Base-by-base conservation (phyloP, 1,140 invertebrate genomes). In the Pinna nobilis region DNA sequence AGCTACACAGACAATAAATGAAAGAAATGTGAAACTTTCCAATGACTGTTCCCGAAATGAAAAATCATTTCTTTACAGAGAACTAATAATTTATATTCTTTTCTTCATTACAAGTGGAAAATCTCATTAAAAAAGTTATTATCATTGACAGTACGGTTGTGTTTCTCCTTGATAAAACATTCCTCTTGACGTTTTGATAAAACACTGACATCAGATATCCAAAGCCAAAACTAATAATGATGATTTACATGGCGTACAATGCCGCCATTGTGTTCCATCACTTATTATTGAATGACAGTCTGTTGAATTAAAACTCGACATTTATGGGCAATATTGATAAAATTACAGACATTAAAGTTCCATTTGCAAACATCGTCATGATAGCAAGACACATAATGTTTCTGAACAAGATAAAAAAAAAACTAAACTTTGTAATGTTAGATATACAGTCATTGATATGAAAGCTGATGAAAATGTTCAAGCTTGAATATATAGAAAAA, bases 81-180 rank as follows among this genome's bases (percentile, higher is more conserved):
- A n/a, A n/a, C n/a, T n/a, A n/a, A n/a, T n/a, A 59, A 59, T 20
- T 59, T 33, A 59, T 59, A 35, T 33, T 35, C 30, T 35, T 35
- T 33, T 59, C 41, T 41, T 64, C 61, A 64, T 47, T 49, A 64
- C 25, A 64, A 25, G 41, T 25, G 25, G 39, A 50, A 44, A 64
- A 64, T 59, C 37, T 59, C 55, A 59, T 63, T 41, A 28, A 63
- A 35, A 41, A 28, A 44, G 41, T 41, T 41, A 41, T 23, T 44
- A 44, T 63, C 47, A 63, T 63, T 41, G 41, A 41, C 37, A 47
- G 30, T 44, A 41, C 37, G 60, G 28, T 28, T 39, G 37, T 69
- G 66, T 69, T 69, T 69, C 51, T 59, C 66, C 33, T 59, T 41
- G 66, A 69, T 69, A 69, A 69, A 47, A 69, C 53, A 55, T 57